These are phyloP conservation scores for Psix sp. DNA, from an alignment of 1,140 invertebrate species.

Conservation along the genomic window DNA sequence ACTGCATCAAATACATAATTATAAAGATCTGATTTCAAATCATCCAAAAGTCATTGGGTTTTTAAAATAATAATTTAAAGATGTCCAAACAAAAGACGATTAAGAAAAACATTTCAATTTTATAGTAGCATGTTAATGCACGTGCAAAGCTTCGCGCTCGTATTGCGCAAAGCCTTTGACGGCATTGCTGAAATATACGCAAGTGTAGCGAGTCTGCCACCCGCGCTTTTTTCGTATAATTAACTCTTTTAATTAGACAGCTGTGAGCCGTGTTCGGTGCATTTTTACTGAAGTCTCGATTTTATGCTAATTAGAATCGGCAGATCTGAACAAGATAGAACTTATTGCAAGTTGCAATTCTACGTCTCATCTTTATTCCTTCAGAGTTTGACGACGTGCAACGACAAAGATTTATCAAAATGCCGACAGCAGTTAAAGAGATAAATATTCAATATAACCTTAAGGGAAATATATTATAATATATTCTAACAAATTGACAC, in stretches of 20 bases:
- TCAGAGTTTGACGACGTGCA: conserved; percentile 8
- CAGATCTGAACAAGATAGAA: conserved; percentile 34
- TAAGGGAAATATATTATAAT: too few relatives aligned
- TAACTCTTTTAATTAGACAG: conserved; percentile 57
- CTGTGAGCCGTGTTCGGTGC: conserved; percentile 33
- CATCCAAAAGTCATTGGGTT: not conserved
- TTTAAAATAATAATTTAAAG: too few relatives aligned
- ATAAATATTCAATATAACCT: too few relatives aligned
- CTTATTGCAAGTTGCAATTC: conserved; percentile 22
- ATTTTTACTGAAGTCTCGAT: conserved; percentile 52
- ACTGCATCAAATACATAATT: too few relatives aligned
- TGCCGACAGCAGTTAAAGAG: too few relatives aligned
- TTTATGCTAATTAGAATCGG: conserved; percentile 52
- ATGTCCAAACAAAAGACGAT: too few relatives aligned
- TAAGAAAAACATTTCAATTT: too few relatives aligned
- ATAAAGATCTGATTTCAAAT: not conserved
- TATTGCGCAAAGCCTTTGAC: conserved; percentile 20
- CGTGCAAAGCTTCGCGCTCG: conserved; percentile 48
- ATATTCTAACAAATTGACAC: too few relatives aligned
- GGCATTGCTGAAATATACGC: conserved; percentile 25
- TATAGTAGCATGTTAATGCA: too few relatives aligned
- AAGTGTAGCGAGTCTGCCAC: conserved; percentile 7
- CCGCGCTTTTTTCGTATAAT: conserved; percentile 48
- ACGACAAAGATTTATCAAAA: conserved; percentile 49
- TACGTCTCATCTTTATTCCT: conserved; percentile 31